These are phyloP conservation scores for Ariolimax columbianus DNA, from an alignment of 2,888 invertebrate species.

Conservation along the genomic window DNA sequence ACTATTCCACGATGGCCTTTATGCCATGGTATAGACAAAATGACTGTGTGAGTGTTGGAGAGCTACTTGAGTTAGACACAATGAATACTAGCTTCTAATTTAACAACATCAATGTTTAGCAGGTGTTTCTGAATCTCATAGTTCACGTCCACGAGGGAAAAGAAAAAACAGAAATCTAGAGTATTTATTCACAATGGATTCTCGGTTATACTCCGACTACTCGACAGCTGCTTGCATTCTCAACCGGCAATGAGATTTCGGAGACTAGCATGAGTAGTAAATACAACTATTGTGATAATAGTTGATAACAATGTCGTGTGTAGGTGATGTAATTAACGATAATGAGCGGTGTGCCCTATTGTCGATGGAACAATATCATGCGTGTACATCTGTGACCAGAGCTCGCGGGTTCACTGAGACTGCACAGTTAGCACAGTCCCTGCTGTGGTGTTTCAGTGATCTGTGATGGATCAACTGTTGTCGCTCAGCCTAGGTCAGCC, in stretches of 20 bases:
- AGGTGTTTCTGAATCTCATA: not conserved
- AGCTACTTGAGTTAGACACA: too few relatives aligned
- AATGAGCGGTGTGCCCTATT: not conserved
- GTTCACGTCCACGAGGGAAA: not conserved
- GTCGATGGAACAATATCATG: not conserved
- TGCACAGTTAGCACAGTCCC: slow-evolving; percentile 7
- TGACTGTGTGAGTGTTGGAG: too few relatives aligned
- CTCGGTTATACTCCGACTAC: not conserved
- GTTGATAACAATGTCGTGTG: not conserved
- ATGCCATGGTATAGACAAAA: too few relatives aligned
- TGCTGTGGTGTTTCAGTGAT: not conserved
- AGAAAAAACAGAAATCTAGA: not conserved
- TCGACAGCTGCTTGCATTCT: not conserved
- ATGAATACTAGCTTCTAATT: too few relatives aligned
- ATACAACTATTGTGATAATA: not conserved
- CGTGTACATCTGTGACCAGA: not conserved
- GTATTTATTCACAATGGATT: not conserved
- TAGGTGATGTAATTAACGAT: not conserved
- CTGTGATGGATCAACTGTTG: not conserved
- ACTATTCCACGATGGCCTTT: too few relatives aligned
- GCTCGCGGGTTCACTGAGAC: not conserved
- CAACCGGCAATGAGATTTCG: not conserved
- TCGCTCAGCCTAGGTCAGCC: not conserved
- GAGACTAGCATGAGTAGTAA: not conserved
- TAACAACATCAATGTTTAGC: too few relatives aligned